Conservation (phyloP, 2,888 invertebrate species). For the Caenorhabditis imperialis region DNA sequence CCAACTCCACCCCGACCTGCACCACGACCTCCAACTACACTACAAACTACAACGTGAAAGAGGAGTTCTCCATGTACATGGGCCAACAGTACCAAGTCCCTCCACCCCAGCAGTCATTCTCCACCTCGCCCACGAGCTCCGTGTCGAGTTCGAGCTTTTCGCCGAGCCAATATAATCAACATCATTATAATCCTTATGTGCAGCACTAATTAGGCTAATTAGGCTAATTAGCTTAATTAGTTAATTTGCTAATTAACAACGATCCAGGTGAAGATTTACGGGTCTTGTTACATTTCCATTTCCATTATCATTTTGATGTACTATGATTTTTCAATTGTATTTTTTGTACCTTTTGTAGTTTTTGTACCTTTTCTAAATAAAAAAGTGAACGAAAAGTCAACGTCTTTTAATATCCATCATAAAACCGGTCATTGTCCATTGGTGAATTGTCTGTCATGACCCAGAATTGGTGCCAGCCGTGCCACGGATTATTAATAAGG, state of each 20-base stretch:
- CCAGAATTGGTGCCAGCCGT: no score
- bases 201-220: no score
- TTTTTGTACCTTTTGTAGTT: no score
- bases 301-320: background rate
- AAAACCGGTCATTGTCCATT: no score
- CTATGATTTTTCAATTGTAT: no score
- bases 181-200: slow-evolving; percentile 2
- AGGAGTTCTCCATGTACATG: slow-evolving; percentile 26
- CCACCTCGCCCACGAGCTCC: slow-evolving; percentile 24
- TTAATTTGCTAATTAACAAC: background rate
- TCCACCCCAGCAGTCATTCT: background rate
- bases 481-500: no score
- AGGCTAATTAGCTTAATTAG: no score
- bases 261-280: slow-evolving; percentile 20
- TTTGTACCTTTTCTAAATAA: no score
- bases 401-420: no score
- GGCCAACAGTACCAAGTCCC: slow-evolving; percentile 6
- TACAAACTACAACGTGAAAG: slow-evolving; percentile 12
- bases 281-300: slow-evolving; percentile 15
- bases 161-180: slow-evolving; percentile 25
- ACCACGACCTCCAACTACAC: background rate
- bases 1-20: background rate
- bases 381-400: no score
- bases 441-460: no score
- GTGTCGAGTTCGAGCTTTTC: slow-evolving; percentile 24